phyloP scores from a whole-genome alignment of 2,113 vertebrate species.

The Gasterosteus nipponicus region DNA sequence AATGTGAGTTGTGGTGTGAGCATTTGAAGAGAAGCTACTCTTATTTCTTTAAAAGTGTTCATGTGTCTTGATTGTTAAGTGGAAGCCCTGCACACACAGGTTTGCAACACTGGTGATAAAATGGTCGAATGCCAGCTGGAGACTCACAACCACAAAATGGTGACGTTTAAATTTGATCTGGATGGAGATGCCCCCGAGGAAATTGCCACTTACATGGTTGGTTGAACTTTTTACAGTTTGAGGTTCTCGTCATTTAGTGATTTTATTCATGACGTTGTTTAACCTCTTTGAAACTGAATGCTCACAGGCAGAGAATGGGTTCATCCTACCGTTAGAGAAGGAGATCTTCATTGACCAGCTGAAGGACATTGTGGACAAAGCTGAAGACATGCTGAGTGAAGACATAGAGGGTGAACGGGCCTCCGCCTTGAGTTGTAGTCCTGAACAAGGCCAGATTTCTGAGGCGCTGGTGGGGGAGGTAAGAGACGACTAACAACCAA shows the following conservation, averaged over 20 bases:
- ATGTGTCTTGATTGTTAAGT: slow-evolving; percentile 13
- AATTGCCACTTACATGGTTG: slow-evolving; percentile 97
- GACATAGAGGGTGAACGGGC: slow-evolving; percentile 88
- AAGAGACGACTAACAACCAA: slow-evolving; percentile 20
- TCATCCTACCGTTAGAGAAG: slow-evolving; percentile 92
- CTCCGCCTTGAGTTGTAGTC: slow-evolving; percentile 85
- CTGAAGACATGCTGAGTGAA: slow-evolving; percentile 96
- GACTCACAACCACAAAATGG: slow-evolving; percentile 99
- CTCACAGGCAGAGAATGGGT: slow-evolving; percentile 93
- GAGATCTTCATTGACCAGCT: slow-evolving; percentile 98
- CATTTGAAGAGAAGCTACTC: not conserved
- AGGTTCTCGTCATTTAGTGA: not conserved
- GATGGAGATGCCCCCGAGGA: slow-evolving; percentile 97
- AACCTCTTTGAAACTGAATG: slow-evolving; percentile 9
- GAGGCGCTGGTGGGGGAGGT: slow-evolving; percentile 83
- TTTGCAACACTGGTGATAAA: slow-evolving; percentile 96
- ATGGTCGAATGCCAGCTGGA: slow-evolving; percentile 99
- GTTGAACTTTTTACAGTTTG: slow-evolving; percentile 34
- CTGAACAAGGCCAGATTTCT: slow-evolving; percentile 80
- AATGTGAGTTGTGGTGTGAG: slow-evolving; percentile 77
- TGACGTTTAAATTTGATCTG: slow-evolving; percentile 98
- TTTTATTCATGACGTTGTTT: slow-evolving; percentile 7
- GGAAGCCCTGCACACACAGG: slow-evolving; percentile 74
- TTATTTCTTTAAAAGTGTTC: not conserved
- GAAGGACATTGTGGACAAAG: slow-evolving; percentile 98